Evolutionary conservation across 2,888 invertebrate genomes (phyloP), one percentile per base, ranked within the genome.

Genomic region (Apodemia mormo): DNA sequence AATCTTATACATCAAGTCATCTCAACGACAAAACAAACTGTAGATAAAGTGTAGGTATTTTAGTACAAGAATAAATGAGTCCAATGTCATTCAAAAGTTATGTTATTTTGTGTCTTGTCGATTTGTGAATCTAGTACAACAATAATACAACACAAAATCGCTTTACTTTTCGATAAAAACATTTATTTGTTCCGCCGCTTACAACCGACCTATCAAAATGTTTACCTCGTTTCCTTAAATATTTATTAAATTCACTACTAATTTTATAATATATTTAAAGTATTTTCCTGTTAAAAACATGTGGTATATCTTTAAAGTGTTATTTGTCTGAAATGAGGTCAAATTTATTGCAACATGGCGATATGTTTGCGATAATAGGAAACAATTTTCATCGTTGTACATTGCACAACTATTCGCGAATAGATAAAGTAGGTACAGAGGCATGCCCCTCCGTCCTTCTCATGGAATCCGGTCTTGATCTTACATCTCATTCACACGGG

Each of bases 401-500:
- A 73, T 92, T 92, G 86, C 87, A 89, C 87, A 92, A 92, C 88
- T 91, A 90, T 92, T 93, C 92, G 92, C 92, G 87, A 92, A 92
- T 85, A 88, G 90, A 90, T 91, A 79, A 81, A 83, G 84, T 89
- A 85, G 82, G 85, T 85, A 87, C 78, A 77, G 82, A 83, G 79
- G 78, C 75, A 78, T 82, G 84, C 90, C 92, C 90, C 92, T 88
- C 91, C 85, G 85, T 85, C 84, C 86, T 87, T 87, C 88, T 90
- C 87, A 87, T 90, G 90, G 88, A 92, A 87, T 89, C 87, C 89
- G 87, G 85, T 88, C 83, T 80, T 76, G 72, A 72, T 75, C 75
- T 67, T 67, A 72, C 76, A 67, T 86, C 86, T 86, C 85, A 74
- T 78, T 91, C 85, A 70, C 80, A 77, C 89, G 33, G 69, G 52